Evolutionary conservation across 2,888 invertebrate species (phyloP).

Genomic region (Zygaena filipendulae): DNA sequence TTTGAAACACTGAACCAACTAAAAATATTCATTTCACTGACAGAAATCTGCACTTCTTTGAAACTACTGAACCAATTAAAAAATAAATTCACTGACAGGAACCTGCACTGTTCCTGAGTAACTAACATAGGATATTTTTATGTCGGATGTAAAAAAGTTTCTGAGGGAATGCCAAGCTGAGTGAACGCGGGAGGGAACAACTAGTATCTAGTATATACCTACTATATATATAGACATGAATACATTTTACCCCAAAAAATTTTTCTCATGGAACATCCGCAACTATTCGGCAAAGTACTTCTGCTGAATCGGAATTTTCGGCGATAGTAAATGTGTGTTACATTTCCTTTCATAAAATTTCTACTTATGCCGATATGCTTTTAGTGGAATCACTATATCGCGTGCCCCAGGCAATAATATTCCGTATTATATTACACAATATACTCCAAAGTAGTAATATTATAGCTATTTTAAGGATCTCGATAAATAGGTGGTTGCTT

Average conservation of each 20-base stretch:
- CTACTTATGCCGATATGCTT: conserved; percentile 37
- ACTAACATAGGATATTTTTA: conserved; percentile 37
- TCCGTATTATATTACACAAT: too few relatives aligned
- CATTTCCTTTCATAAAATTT: conserved; percentile 24
- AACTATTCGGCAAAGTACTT: conserved; percentile 38
- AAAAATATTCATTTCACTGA: too few relatives aligned
- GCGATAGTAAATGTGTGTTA: conserved; percentile 32
- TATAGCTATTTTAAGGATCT: too few relatives aligned
- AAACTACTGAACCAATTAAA: too few relatives aligned
- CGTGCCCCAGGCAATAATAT: conserved; percentile 39
- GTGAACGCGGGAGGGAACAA: conserved; percentile 30
- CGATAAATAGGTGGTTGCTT: too few relatives aligned
- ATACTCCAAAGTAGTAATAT: too few relatives aligned
- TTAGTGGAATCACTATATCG: conserved; percentile 55
- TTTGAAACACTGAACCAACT: too few relatives aligned
- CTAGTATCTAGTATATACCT: too few relatives aligned
- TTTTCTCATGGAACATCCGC: conserved; percentile 38
- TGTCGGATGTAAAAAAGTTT: too few relatives aligned
- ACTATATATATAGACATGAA: conserved; percentile 40
- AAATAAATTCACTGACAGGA: too few relatives aligned
- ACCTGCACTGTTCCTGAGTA: background rate
- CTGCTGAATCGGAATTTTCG: conserved; percentile 39
- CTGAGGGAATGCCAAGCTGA: too few relatives aligned
- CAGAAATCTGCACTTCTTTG: too few relatives aligned
- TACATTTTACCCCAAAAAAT: conserved; percentile 40